Conservation (phyloP, 2,797 vertebrate genomes). For the Ataeniobius toweri region DNA sequence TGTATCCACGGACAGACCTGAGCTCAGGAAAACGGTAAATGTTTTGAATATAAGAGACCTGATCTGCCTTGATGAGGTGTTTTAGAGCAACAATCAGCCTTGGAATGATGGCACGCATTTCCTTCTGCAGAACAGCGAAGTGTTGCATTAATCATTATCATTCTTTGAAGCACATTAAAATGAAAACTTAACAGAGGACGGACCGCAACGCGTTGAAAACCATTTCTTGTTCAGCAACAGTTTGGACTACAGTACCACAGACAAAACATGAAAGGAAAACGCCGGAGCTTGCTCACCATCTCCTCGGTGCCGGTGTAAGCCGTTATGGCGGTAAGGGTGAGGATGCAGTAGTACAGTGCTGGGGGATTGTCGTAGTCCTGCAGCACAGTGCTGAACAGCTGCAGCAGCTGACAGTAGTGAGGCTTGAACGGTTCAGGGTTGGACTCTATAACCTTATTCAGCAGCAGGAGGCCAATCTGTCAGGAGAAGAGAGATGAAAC, state of each 20-base stretch:
- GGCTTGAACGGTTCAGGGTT: constrained; percentile 85
- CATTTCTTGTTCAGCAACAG: too few species aligned
- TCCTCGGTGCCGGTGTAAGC: constrained; percentile 81
- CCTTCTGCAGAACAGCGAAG: constrained; percentile 72
- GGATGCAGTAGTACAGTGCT: constrained; percentile 86
- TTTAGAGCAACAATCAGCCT: constrained; percentile 83
- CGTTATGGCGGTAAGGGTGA: constrained; percentile 82
- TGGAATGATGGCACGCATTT: constrained; percentile 85
- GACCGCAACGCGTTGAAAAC: too few species aligned
- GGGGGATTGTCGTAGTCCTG: constrained; percentile 81
- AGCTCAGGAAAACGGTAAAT: neutral
- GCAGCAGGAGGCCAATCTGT: constrained; percentile 86
- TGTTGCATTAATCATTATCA: neutral
- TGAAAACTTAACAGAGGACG: too few species aligned
- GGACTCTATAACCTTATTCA: constrained; percentile 87
- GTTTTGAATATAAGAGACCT: constrained; percentile 73
- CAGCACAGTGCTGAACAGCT: constrained; percentile 81
- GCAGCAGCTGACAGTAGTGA: constrained; percentile 84
- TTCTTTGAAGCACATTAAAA: neutral
- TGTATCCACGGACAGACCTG: neutral
- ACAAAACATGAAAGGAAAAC: neutral
- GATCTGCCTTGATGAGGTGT: constrained; percentile 83
- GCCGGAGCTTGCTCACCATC: constrained; percentile 73
- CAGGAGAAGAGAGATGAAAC: neutral
- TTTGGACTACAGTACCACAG: neutral